Evolutionary conservation across 2,797 vertebrate genomes (phyloP), one percentile per base, ranked within the genome.

Genomic region (Malacoraja senta): DNA sequence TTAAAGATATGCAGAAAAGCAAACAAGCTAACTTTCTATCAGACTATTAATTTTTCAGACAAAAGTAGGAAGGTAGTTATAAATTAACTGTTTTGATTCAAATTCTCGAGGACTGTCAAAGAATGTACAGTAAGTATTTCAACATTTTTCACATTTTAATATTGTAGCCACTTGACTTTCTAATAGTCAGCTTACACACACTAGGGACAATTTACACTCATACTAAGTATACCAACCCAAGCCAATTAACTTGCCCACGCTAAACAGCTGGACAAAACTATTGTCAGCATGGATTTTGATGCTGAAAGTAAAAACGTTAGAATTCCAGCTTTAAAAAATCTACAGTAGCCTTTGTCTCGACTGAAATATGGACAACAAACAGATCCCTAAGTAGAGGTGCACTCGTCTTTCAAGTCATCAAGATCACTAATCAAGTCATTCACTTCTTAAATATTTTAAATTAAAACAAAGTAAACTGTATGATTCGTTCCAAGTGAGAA

Each of bases 401-500:
- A 58, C 24, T 9, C 1, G 10, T n/a, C 29, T 63, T n/a, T 44
- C 44, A 53, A 53, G 44, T 53, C 44, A 53, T 53, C 44, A 3
- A 53, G 44, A 53, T 53, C 44, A 53, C 44, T 65, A 76, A 15
- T 4, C 58, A 21, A 53, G 10, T 72, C 17, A 93, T 77, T 44
- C 15, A 74, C 24, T 72, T 8, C 2, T 29, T 77, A 93, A 53
- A 19, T 93, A 63, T 58, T 58, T 32, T 6, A 26, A 95, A 94
- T 93, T 95, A 81, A 94, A 93, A 94, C 94, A 93, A 88, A 13
- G 71, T 26, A 74, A 74, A 24, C 17, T 8, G 17, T 1, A 8
- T 35, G 15, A 88, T 21, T 88, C 35, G 61, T 65, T 65, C 61
- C 17, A 32, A 86, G 9, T n/a, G 6, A 63, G 83, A 86, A 88